These are phyloP conservation scores for cat (Felis catus) DNA, from an alignment of 2,113 vertebrate species.

Conservation along the genomic window F.catus_Fca126_mat1.0 CM031414.1:70512001-70512500, in stretches of 20 bases:
- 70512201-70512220: background rate
- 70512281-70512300: background rate
- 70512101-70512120: background rate
- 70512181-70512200: background rate
- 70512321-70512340: background rate
- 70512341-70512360: background rate
- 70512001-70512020: background rate
- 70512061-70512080: background rate
- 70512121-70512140: background rate
- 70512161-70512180: background rate
- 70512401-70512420: background rate
- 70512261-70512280: background rate
- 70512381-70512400: background rate
- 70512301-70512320: background rate
- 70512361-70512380: background rate
- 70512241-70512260: background rate
- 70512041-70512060: background rate
- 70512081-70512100: background rate
- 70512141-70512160: background rate
- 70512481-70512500: background rate
- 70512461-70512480: background rate
- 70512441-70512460: background rate
- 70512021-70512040: background rate
- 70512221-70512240: background rate
- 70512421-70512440: background rate